A percentile compares a stretch with the other conserved stretches of the same genome.
Conservation (phyloP, 2,797 vertebrate genomes). For the Centropyge bicolor region DNA sequence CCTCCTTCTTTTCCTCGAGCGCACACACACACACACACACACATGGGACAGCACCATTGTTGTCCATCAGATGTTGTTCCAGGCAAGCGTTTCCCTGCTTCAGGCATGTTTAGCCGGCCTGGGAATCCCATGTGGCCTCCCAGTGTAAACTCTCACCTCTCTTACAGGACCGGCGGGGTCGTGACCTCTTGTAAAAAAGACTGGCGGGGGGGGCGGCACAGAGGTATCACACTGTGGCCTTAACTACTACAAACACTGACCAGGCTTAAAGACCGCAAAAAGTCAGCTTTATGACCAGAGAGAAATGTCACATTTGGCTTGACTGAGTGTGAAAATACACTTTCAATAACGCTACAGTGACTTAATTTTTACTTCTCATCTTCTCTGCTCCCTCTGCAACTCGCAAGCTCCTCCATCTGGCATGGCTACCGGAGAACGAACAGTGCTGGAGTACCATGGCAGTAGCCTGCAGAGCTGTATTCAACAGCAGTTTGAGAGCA, state of each 20-base stretch:
- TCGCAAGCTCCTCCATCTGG: conserved; percentile 13
- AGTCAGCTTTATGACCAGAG: background rate
- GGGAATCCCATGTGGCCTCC: conserved; percentile 61
- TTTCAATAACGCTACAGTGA: background rate
- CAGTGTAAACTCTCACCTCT: conserved; percentile 74
- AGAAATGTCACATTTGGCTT: background rate
- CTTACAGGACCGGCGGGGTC: conserved; percentile 51
- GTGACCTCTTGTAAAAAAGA: conserved; percentile 64
- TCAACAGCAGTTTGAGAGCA: conserved; percentile 10
- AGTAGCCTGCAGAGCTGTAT: conserved; percentile 4
- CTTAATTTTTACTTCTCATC: background rate
- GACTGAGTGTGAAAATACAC: background rate
- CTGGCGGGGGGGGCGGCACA: background rate
- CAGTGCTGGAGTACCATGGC: background rate
- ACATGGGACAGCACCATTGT: conserved; percentile 33
- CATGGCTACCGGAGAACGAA: background rate
- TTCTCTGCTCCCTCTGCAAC: background rate
- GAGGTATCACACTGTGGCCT: conserved; percentile 13
- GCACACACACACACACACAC: conserved; percentile 22
- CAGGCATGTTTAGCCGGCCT: conserved; percentile 65
- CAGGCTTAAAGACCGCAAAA: background rate
- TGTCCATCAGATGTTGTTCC: conserved; percentile 42
- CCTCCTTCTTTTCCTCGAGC: background rate
- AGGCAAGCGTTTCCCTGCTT: conserved; percentile 51
- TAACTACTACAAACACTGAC: background rate